Conservation (phyloP, 2,888 invertebrate species). For the Polyploca ridens region DNA sequence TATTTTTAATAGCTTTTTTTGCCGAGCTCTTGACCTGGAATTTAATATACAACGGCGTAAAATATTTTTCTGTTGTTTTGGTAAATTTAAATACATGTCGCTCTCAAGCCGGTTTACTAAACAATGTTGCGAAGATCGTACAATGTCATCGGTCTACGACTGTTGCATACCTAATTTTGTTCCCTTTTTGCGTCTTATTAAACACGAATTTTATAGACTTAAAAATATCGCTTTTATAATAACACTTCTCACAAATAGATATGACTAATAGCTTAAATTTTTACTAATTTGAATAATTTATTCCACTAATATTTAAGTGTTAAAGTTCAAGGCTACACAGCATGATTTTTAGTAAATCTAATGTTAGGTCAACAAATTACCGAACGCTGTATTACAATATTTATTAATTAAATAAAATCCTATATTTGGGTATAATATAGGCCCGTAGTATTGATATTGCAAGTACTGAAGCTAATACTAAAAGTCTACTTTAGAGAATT, state of each 20-base stretch:
- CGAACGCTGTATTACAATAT: neutral
- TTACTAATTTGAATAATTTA: neutral
- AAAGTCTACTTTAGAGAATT: neutral
- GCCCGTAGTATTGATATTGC: neutral
- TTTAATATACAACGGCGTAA: neutral
- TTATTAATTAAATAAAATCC: neutral
- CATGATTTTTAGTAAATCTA: conserved; percentile 1
- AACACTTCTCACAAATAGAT: neutral
- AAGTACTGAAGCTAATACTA: too few relatives aligned
- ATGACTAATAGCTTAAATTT: neutral
- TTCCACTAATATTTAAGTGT: neutral
- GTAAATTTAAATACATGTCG: neutral
- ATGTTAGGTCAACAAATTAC: neutral
- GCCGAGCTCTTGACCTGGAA: neutral
- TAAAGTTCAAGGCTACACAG: neutral
- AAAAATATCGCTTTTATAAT: neutral
- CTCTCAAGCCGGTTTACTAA: neutral
- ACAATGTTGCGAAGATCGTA: conserved; percentile 3
- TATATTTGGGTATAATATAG: neutral
- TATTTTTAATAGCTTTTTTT: neutral
- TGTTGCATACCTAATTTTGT: neutral
- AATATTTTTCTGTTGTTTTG: neutral
- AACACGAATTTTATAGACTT: too few relatives aligned
- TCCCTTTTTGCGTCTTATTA: neutral
- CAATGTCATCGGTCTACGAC: conserved; percentile 9